Percentiles rank a stretch among this genome's conserved stretches.
Conservation (phyloP, 2,113 vertebrate species). For the Taxidea taxus region DNA sequence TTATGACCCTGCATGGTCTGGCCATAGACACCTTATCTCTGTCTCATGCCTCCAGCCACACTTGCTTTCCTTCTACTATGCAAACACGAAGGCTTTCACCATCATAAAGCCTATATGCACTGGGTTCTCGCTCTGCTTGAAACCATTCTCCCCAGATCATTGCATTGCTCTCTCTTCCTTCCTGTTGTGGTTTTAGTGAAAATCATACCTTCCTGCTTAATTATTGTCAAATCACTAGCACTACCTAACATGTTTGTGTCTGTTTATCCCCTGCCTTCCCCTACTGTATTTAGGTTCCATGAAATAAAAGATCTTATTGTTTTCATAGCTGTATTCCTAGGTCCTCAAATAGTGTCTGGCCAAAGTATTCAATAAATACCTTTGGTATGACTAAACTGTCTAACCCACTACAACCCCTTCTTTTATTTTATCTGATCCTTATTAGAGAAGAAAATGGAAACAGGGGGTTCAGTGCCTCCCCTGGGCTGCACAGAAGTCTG, state of each 20-base stretch:
- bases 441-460: neutral
- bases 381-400: neutral
- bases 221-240: neutral
- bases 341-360: neutral
- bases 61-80: neutral
- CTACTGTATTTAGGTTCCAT: neutral
- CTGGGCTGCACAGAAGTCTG: too few species aligned
- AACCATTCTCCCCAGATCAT: neutral
- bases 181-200: neutral
- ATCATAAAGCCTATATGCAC: neutral
- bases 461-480: neutral
- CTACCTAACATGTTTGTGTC: neutral
- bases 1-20: neutral
- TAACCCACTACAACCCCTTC: neutral
- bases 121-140: neutral
- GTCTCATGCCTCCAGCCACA: neutral
- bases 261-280: neutral
- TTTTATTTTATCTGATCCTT: neutral
- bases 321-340: neutral
- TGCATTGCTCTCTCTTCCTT: neutral
- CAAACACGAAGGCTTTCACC: neutral
- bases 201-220: neutral
- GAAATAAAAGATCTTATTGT: neutral
- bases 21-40: neutral
- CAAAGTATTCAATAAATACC: neutral